These are phyloP conservation scores for Actinia equina DNA, from an alignment of 64 coral and sea anemone genomes.

Conservation along the genomic window DNA sequence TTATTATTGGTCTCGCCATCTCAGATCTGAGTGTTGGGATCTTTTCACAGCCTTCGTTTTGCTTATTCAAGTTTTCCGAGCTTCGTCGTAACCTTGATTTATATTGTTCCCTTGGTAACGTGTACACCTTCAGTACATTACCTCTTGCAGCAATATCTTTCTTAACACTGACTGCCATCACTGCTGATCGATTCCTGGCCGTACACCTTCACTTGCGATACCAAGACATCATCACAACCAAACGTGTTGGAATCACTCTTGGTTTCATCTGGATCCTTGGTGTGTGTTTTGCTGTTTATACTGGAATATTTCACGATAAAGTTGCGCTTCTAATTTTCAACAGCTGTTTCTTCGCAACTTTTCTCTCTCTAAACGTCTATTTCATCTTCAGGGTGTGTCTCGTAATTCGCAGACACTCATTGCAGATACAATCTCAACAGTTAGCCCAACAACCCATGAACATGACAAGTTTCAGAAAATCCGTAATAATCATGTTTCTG, in stretches of 20 bases:
- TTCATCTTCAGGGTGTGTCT: background rate
- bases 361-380: background rate
- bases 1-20: too few relatives aligned
- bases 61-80: too few relatives aligned
- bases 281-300: background rate
- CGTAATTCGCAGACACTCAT: background rate
- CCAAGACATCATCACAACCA: background rate
- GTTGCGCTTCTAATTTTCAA: background rate
- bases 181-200: background rate
- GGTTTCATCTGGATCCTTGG: too few relatives aligned
- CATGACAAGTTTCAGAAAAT: background rate
- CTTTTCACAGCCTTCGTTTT: too few relatives aligned
- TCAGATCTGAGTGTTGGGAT: too few relatives aligned
- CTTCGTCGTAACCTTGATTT: too few relatives aligned
- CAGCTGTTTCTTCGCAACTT: background rate
- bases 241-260: background rate
- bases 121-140: too few relatives aligned
- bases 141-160: too few relatives aligned
- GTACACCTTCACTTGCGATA: background rate
- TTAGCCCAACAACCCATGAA: background rate
- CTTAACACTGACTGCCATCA: background rate
- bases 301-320: background rate
- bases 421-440: background rate
- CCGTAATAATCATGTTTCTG: background rate
- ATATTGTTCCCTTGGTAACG: too few relatives aligned